phyloP scores from a whole-genome alignment of 2,113 vertebrate species.

The Phalacrocorax pelagicus region DNA sequence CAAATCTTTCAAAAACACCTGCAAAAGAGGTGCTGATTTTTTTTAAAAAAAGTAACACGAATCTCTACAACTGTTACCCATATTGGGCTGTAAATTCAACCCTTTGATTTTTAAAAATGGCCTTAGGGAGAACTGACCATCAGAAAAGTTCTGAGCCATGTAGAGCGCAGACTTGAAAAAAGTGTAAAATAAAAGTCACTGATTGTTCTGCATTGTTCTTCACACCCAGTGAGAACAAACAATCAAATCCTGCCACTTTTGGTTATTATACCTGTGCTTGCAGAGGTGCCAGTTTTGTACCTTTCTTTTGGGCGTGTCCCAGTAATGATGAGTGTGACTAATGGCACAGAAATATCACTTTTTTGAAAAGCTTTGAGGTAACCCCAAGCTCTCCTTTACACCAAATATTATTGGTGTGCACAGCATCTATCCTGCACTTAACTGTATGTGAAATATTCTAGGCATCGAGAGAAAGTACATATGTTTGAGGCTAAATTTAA shows the following conservation, averaged over 20 bases:
- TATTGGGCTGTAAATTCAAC: background rate
- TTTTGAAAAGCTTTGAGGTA: background rate
- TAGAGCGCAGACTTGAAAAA: background rate
- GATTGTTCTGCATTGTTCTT: background rate
- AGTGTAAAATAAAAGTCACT: background rate
- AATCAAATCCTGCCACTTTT: background rate
- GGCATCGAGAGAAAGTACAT: background rate
- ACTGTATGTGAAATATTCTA: background rate
- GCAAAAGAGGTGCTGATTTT: slow-evolving; percentile 30
- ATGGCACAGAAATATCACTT: background rate
- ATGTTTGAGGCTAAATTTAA: background rate
- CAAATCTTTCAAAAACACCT: slow-evolving; percentile 44
- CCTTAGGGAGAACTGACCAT: background rate
- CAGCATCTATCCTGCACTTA: background rate
- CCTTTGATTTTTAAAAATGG: background rate
- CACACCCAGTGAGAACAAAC: background rate
- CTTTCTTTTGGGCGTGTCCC: background rate
- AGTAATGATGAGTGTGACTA: background rate
- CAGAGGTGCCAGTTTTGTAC: background rate
- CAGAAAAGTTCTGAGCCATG: background rate
- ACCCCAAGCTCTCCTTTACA: background rate
- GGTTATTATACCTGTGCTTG: background rate
- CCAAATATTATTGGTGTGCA: background rate
- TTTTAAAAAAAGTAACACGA: slow-evolving; percentile 21
- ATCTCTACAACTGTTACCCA: background rate